Evolutionary conservation across 1,140 invertebrate species (phyloP), one percentile per base, ranked within the genome.

Genomic region (Drosophila obscura): DNA sequence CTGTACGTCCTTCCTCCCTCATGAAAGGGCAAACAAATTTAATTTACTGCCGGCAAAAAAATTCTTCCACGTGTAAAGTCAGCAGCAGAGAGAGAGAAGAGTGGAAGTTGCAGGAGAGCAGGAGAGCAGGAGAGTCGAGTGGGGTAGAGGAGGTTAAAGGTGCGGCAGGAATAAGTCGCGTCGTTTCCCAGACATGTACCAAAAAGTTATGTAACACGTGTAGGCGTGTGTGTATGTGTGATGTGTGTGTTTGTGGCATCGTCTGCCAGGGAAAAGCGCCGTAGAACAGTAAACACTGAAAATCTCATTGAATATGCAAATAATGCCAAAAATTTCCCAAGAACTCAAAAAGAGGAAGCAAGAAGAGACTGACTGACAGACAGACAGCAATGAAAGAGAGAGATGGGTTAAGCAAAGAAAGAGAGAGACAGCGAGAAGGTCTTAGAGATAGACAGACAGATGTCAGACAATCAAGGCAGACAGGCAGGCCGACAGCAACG

Each of bases 251-350:
- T 9, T 48, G 15, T 11, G 45, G 15, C 15, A 11, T 19, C 11
- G 16, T 48, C 31, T 35, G 26, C n/a, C 15, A 11, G 51, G 35
- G 51, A 7, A 13, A 13, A 50, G 48, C 45, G 46, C 15, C 31
- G 11, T 52, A 53, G 22, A 41, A 43, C 43, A 51, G 69, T 49
- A 49, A 64, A 76, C 78, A 60, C 76, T 55, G 66, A 58, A 13
- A 73, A 68, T 76, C 79, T 83, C 83, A 87, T 87, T 87, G 83
- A 87, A 88, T 87, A 87, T 87, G 79, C 83, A 87, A 88, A 87
- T 88, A 88, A 87, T 77, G 81, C 83, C 83, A 63, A 85, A 85
- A 85, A 74, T 84, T 1, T 77, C 56, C 59, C 72, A 73, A 53
- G 41, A 53, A 64, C 35, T 39, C 69, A 44, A 68, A 44, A 45